These are phyloP conservation scores for Oncorhynchus gorbuscha DNA, from an alignment of 2,113 vertebrate species.

Conservation along the genomic window DNA sequence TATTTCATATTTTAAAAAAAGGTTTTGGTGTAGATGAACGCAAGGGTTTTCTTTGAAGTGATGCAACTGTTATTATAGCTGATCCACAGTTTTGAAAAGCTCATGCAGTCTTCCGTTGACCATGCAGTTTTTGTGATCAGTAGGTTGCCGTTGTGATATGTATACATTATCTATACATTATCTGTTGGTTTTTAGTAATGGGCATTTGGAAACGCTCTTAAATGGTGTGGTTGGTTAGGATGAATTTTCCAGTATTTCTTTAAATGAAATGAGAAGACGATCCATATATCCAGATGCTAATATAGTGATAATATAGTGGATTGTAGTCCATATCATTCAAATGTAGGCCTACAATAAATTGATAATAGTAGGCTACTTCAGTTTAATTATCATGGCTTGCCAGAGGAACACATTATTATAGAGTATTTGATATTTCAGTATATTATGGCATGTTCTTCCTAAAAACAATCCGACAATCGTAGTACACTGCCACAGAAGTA, in stretches of 20 bases:
- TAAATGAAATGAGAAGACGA: slow-evolving; percentile 46
- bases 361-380: slow-evolving; percentile 50
- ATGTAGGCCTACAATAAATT: slow-evolving; percentile 33
- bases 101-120: slow-evolving; percentile 76
- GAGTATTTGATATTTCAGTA: slow-evolving; percentile 58
- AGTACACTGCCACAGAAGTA: slow-evolving; percentile 56
- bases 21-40: slow-evolving; percentile 67
- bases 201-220: slow-evolving; percentile 29
- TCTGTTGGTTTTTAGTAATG: slow-evolving; percentile 52
- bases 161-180: slow-evolving; percentile 41
- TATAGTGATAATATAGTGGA: slow-evolving; percentile 58
- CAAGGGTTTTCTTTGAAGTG: slow-evolving; percentile 69
- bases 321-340: slow-evolving; percentile 56
- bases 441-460: slow-evolving; percentile 63
- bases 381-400: slow-evolving; percentile 67
- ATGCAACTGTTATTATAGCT: slow-evolving; percentile 66
- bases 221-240: slow-evolving; percentile 52
- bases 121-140: slow-evolving; percentile 70
- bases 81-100: slow-evolving; percentile 72
- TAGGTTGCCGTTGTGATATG: slow-evolving; percentile 65
- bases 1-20: slow-evolving; percentile 6
- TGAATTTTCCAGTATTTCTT: slow-evolving; percentile 27
- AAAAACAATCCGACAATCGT: slow-evolving; percentile 47
- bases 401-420: slow-evolving; percentile 47
- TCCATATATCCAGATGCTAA: slow-evolving; percentile 46